Base-by-base conservation (phyloP, 37 sponge, comb jelly and placozoan species). In the Axinella damicornis region DNA sequence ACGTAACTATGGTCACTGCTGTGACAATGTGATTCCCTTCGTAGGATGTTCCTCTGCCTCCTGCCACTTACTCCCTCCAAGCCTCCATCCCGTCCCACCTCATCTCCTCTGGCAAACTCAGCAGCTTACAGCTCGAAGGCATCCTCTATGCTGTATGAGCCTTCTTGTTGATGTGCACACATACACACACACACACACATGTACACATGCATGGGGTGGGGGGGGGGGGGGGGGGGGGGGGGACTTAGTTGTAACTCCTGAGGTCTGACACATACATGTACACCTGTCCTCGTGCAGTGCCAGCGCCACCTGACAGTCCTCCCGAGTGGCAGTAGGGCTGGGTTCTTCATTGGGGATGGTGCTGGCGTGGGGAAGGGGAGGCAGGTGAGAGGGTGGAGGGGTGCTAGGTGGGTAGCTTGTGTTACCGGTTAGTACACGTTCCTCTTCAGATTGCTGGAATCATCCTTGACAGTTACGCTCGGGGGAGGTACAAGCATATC, bases 321-420 rank as follows among this genome's bases (percentile, higher is more conserved):
- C 4, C 90, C 90, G 13, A 73, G 52, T 69, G 86, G 86, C 16
- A 61, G 33, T 28, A 37, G 90, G 21, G 90, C 73, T 38, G 90
- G 86, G 0, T 89, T 89, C 86, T 89, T 85, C 56, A 83, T 89
- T 57, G 90, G 90, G 35, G 90, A 89, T 84, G 90, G 79, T 25
- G 90, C 90, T 69, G 90, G 90, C 21, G 90, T 89, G 28, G 90
- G 90, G 22, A 89, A 89, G 41, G 90, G 90, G 0, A 62, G 90
- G 54, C 90, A 89, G 83, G 88, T 82, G 21, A 36, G 55, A 17
- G 22, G 33, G n/a, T 33, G 66, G 13, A n/a, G n/a, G 46, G 72
- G 15, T 36, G 37, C 9, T 14, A 16, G 15, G 15, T 16, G 18
- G 15, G 57, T 56, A 15, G 15, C 17, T 15, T 19, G 15, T 56